These are phyloP conservation scores for Corythaixoides concolor DNA, from an alignment of 2,113 vertebrate genomes.

Conservation along the genomic window DNA sequence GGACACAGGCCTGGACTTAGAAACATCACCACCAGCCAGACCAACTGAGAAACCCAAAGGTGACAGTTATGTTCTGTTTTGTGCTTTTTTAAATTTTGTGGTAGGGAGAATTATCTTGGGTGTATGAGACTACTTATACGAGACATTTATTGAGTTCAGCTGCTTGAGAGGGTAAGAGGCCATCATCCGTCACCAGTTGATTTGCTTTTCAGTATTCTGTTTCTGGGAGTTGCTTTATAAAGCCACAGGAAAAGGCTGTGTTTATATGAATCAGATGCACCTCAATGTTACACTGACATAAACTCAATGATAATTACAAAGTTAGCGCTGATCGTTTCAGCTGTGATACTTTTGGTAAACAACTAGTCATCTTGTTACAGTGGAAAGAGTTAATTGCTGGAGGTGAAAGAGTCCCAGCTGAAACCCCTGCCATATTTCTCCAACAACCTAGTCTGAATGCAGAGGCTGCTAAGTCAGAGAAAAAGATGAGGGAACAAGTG, in stretches of 20 bases:
- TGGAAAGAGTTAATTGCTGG: background rate
- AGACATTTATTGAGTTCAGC: background rate
- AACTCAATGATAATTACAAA: background rate
- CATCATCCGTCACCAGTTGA: background rate
- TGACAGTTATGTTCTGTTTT: background rate
- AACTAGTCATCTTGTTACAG: background rate
- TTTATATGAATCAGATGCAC: background rate
- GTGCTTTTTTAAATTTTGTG: background rate
- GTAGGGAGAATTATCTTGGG: background rate
- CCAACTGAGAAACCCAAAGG: fast-evolving
- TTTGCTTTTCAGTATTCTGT: background rate
- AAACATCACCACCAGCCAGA: background rate
- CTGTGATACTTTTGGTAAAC: background rate
- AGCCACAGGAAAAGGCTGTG: background rate
- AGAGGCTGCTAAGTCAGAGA: background rate
- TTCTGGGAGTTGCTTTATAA: background rate
- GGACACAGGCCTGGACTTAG: background rate
- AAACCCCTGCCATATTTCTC: background rate
- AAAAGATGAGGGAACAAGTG: background rate
- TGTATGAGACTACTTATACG: background rate
- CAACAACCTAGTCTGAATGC: background rate
- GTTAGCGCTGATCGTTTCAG: background rate
- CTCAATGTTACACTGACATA: background rate
- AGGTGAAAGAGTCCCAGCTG: background rate
- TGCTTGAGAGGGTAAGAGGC: background rate